Evolutionary conservation across 2,113 vertebrate species (phyloP).

Genomic region (Cervus canadensis): DNA sequence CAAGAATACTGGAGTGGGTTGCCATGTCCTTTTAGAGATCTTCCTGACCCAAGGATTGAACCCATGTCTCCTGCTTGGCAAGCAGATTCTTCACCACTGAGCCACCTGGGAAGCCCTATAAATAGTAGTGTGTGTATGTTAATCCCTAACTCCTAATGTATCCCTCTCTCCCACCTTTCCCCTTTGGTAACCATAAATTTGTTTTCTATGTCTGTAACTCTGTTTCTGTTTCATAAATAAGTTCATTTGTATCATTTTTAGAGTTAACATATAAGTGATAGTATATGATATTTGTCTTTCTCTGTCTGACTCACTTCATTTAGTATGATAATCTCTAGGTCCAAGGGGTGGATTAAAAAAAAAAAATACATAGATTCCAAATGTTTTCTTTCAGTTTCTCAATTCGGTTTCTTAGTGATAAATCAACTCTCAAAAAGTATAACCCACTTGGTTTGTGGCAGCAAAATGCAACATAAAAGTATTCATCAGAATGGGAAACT

Average conservation of each 20-base stretch:
- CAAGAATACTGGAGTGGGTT: not conserved
- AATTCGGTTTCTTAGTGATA: not conserved
- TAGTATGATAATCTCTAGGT: not conserved
- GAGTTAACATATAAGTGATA: not conserved
- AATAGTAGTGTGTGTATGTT: not conserved
- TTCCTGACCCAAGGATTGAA: not conserved
- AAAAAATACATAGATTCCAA: not conserved
- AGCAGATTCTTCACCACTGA: not conserved
- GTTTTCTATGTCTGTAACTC: not conserved
- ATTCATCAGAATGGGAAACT: not conserved
- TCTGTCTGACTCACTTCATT: not conserved
- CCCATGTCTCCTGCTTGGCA: not conserved
- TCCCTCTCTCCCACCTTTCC: not conserved
- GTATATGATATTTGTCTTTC: not conserved
- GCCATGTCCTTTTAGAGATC: not conserved
- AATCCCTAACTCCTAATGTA: not conserved
- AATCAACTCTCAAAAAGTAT: not conserved
- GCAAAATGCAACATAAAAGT: not conserved
- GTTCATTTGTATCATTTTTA: not conserved
- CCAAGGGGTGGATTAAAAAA: not conserved
- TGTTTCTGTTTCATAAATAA: not conserved
- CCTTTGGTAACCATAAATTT: not conserved
- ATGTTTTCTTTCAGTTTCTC: not conserved
- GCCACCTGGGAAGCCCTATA: not conserved
- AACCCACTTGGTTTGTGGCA: not conserved